Evolutionary conservation across 2,797 vertebrate genomes (phyloP), one percentile per base, ranked within the genome.

Genomic region (Poeciliopsis gracilis): DNA sequence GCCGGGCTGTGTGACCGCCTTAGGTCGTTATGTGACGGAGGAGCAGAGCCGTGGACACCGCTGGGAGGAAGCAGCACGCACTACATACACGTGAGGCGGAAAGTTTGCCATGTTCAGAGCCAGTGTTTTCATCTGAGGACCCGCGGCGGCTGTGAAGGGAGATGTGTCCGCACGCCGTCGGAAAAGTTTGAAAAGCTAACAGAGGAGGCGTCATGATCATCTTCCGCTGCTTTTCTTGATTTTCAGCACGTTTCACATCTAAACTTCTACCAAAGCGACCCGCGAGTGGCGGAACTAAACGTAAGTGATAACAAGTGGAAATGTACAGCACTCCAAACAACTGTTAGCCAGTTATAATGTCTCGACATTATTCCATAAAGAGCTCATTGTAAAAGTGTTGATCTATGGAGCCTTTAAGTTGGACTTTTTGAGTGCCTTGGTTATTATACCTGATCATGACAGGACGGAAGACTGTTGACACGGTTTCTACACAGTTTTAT

Each of bases 31-130:
- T 66, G 77, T 66, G 75, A 75, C 80, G 38, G 23, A 0, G 59
- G 5, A 70, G 9, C 76, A 46, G 47, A 81, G 85, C 82, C 46
- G 38, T 66, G 45, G 75, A 73, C 73, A 0, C 77, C 16, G 77
- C 78, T 18, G 74, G 69, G 74, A 76, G 55, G 79, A 47, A 55
- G 38, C 76, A 0, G 87, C 91, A 91, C 91, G 91, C 53, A 91
- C 76, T 55, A 38, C 2, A 2, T 59, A 89, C 91, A 92, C 90
- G 92, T 92, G 91, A 91, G 89, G 47, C 66, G 80, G 36, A 84
- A 79, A 75, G 46, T 73, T 80, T 16, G n/a, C 63, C 47, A 30
- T 43, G 78, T 77, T 73, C 72, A 33, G 45, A 70, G 46, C 59
- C 55, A 63, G 66, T 84, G 84, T 88, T 78, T 73, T 73, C 66